Conservation (phyloP, 2,113 vertebrate species). For the Anhinga anhinga region DNA sequence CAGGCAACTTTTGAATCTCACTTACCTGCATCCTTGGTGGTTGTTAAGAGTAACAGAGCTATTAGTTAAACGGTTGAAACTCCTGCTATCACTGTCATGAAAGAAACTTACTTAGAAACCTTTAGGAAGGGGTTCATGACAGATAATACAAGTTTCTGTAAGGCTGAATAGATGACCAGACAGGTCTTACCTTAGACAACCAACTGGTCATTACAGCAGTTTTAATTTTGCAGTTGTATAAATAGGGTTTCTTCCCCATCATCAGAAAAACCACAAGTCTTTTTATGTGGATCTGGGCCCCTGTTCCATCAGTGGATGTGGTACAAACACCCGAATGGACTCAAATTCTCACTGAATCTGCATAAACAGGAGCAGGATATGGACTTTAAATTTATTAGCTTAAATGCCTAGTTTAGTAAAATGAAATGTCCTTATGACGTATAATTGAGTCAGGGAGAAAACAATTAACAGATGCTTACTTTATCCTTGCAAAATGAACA, state of each 20-base stretch:
- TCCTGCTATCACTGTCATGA: not conserved
- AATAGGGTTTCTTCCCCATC: not conserved
- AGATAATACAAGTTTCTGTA: not conserved
- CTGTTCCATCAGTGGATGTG: not conserved
- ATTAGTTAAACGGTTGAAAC: not conserved
- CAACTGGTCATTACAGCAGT: not conserved
- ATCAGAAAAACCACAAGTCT: accelerated
- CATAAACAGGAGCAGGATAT: not conserved
- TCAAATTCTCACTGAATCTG: not conserved
- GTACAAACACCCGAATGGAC: not conserved
- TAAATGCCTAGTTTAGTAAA: not conserved
- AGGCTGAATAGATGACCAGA: not conserved
- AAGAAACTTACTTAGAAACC: not conserved
- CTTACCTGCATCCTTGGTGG: not conserved
- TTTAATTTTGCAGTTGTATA: not conserved
- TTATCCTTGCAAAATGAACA: not conserved
- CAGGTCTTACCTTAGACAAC: not conserved
- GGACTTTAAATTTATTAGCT: not conserved
- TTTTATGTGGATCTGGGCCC: not conserved
- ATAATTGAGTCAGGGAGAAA: not conserved
- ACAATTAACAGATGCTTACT: not conserved
- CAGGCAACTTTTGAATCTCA: not conserved
- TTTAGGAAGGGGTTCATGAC: not conserved
- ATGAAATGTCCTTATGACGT: not conserved
- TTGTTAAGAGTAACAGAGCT: not conserved